These are phyloP conservation scores for Diadromus collaris DNA, from an alignment of 2,888 invertebrate genomes.

Conservation along the genomic window DNA sequence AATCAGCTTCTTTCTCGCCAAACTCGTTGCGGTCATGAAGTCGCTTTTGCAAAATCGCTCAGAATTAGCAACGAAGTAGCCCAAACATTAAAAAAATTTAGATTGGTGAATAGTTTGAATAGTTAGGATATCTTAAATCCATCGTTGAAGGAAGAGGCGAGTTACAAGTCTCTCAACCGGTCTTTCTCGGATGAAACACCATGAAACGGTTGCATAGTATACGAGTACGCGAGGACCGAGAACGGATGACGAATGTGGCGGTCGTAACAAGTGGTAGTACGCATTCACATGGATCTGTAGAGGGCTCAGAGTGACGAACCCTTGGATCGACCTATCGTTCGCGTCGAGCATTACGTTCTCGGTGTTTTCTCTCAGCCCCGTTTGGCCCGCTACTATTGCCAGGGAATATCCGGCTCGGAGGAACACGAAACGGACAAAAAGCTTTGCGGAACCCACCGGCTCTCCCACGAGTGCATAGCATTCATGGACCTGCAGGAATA, in stretches of 20 bases:
- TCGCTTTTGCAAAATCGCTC: too few species aligned
- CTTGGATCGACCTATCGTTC: slow-evolving; percentile 38
- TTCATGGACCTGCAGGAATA: not conserved
- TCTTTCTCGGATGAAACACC: slow-evolving; percentile 2
- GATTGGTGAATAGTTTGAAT: not conserved
- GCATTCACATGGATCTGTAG: slow-evolving; percentile 41
- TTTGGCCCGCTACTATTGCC: not conserved
- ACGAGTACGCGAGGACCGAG: slow-evolving; percentile 22
- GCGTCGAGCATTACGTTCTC: slow-evolving; percentile 23
- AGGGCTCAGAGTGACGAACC: slow-evolving; percentile 47
- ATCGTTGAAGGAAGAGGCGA: not conserved
- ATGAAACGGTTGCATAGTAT: slow-evolving; percentile 17
- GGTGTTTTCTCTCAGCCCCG: slow-evolving; percentile 14
- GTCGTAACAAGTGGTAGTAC: slow-evolving; percentile 20
- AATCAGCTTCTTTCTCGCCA: too few species aligned
- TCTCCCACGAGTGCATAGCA: not conserved
- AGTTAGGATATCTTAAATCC: not conserved
- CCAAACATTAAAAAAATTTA: too few species aligned
- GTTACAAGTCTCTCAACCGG: slow-evolving; percentile 1
- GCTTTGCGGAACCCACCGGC: not conserved
- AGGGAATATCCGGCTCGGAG: slow-evolving; percentile 9
- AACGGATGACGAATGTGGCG: slow-evolving; percentile 27
- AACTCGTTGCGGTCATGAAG: too few species aligned
- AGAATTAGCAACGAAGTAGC: too few species aligned
- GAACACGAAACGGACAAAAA: slow-evolving; percentile 35